Evolutionary conservation across 2,888 invertebrate species (phyloP).

Genomic region (Teinopalpus imperialis): DNA sequence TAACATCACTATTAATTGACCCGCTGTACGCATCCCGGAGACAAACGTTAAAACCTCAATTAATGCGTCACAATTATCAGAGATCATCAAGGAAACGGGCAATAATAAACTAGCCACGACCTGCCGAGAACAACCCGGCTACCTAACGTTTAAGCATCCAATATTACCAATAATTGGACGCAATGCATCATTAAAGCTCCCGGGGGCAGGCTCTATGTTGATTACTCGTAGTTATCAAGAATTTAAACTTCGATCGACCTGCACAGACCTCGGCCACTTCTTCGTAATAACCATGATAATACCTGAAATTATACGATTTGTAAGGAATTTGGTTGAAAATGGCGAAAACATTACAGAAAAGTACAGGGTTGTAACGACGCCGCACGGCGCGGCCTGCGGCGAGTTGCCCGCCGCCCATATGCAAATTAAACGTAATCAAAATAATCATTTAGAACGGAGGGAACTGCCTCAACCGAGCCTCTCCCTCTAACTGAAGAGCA

Average conservation of each 20-base stretch:
- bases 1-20: slow-evolving; percentile 5
- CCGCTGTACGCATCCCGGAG: slow-evolving; percentile 9
- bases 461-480: slow-evolving; percentile 31
- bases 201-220: slow-evolving; percentile 74
- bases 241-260: slow-evolving; percentile 69
- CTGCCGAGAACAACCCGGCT: slow-evolving; percentile 59
- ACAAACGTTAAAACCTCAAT: slow-evolving; percentile 26
- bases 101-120: slow-evolving; percentile 26
- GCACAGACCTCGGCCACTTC: slow-evolving; percentile 71
- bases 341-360: slow-evolving; percentile 82
- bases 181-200: slow-evolving; percentile 66
- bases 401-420: slow-evolving; percentile 63
- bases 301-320: slow-evolving; percentile 80
- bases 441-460: slow-evolving; percentile 71
- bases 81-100: slow-evolving; percentile 42
- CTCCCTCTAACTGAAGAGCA: slow-evolving; percentile 48
- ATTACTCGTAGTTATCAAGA: slow-evolving; percentile 79
- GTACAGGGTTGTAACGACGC: slow-evolving; percentile 75
- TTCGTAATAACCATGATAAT: slow-evolving; percentile 80
- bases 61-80: slow-evolving; percentile 30
- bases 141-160: slow-evolving; percentile 74
- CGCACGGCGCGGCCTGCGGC: slow-evolving; percentile 63
- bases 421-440: slow-evolving; percentile 82
- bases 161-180: slow-evolving; percentile 80
- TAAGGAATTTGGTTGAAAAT: slow-evolving; percentile 81